Evolutionary conservation across 2,797 vertebrate species (phyloP), one percentile per base, ranked within the genome.

Genomic region (Anisognathus igniventris): DNA sequence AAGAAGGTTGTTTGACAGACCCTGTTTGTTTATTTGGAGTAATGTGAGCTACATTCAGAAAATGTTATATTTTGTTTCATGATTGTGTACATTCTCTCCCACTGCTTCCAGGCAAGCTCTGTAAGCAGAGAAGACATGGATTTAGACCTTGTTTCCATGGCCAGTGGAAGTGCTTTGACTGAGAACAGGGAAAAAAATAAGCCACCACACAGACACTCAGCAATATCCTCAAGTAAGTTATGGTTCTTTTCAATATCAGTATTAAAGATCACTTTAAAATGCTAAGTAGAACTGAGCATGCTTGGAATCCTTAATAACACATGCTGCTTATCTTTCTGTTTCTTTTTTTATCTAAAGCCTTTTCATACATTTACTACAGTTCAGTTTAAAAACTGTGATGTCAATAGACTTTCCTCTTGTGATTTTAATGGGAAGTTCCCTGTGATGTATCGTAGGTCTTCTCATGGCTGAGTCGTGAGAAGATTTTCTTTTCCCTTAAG

Each of bases 211-310:
- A 98, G 98, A 97, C 97, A 96, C 92, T 97, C 98, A 95, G 71
- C 93, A 88, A 98, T 94, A 97, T 97, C 94, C 95, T 90, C 97
- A 97, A 98, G 99, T 99, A 98, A 98, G 99, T 99, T 95, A 91
- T 82, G 65, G 21, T 61, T 93, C 96, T 95, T 96, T 98, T 97
- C 95, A 97, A 64, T 97, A 97, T 95, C 91, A 81, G 83, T 88
- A 91, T 94, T 95, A 96, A 93, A 94, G 80, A 72, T 90, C 25
- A 47, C 72, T 97, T 96, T 96, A 85, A 98, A 95, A 97, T 62
- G 47, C 90, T 91, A 92, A 39, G 75, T 71, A 35, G 70, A 92
- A 72, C 65, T 81, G 53, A 88, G 68, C 72, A 62, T 78, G 67
- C 73, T 86, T 94, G 72, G 35, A 92, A 86, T 89, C 53, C 44